A percentile compares a stretch with the other conserved stretches of the same genome.
These are phyloP conservation scores for Sardina pilchardus DNA, from an alignment of 2,113 vertebrate genomes.

Conservation along the genomic window DNA sequence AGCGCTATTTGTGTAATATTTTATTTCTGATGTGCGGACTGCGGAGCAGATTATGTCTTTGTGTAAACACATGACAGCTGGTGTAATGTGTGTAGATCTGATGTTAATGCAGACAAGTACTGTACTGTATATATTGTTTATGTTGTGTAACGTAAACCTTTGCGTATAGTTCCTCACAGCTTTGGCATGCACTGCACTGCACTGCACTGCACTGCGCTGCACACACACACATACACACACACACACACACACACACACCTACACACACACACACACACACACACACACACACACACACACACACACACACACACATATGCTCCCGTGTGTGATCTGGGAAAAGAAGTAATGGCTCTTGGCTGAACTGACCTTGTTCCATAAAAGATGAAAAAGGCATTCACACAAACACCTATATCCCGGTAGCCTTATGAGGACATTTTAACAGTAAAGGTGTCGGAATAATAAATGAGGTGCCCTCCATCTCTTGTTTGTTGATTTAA, in stretches of 20 bases:
- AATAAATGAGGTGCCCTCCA: neutral
- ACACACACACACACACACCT: too few relatives aligned
- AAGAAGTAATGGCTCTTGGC: neutral
- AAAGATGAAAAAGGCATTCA: constrained; percentile 1
- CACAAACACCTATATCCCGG: constrained; percentile 18
- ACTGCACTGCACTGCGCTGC: too few relatives aligned
- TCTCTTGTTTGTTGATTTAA: neutral
- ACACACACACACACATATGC: too few relatives aligned
- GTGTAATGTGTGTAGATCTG: neutral
- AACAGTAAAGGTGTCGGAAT: constrained; percentile 21
- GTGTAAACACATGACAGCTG: neutral
- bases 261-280: too few relatives aligned
- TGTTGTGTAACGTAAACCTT: neutral
- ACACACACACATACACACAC: too few relatives aligned
- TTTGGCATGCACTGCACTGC: too few relatives aligned
- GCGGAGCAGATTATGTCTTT: neutral
- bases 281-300: too few relatives aligned
- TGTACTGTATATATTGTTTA: neutral
- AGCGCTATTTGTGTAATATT: neutral
- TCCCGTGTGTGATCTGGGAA: too few relatives aligned
- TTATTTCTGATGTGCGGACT: neutral
- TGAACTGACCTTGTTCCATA: neutral
- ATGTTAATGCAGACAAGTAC: neutral
- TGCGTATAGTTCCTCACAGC: too few relatives aligned
- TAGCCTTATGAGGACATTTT: constrained; percentile 21